Conservation (phyloP, 2,888 invertebrate genomes). For the Perdita meconis region DNA sequence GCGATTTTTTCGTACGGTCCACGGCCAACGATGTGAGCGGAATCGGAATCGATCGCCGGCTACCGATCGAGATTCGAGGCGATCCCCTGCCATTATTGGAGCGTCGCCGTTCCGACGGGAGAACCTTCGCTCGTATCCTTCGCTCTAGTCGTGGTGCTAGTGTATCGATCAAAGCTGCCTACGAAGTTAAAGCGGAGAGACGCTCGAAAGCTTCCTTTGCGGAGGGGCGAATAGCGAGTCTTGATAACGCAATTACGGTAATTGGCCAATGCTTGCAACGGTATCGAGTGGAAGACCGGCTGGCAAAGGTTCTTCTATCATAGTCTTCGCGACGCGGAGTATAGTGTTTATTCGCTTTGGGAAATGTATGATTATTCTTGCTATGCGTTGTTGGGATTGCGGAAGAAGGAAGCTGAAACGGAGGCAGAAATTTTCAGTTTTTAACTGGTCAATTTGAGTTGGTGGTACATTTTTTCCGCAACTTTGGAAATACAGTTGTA, state of each 20-base stretch:
- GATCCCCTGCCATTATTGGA: too few species aligned
- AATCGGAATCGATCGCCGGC: neutral
- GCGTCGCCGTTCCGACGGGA: neutral
- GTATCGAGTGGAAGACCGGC: slow-evolving; percentile 74
- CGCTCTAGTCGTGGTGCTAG: neutral
- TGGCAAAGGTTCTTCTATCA: too few species aligned
- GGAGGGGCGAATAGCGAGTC: slow-evolving; percentile 17
- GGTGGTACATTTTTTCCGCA: too few species aligned
- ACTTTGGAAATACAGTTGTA: too few species aligned
- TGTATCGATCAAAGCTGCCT: slow-evolving; percentile 50
- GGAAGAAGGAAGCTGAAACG: too few species aligned
- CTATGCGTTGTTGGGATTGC: too few species aligned
- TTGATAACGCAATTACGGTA: slow-evolving; percentile 75
- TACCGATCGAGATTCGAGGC: neutral
- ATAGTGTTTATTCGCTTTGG: too few species aligned
- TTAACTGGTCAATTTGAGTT: too few species aligned
- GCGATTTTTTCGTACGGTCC: neutral
- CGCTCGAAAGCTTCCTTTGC: slow-evolving; percentile 37
- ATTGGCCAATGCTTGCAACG: slow-evolving; percentile 77
- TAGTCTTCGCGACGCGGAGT: too few species aligned
- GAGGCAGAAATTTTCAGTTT: too few species aligned
- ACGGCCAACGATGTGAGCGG: neutral
- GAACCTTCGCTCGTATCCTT: neutral
- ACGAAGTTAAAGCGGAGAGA: slow-evolving; percentile 26
- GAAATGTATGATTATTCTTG: too few species aligned